Conservation (phyloP, 2,888 invertebrate species). For the Agonopterix heracliana region DNA sequence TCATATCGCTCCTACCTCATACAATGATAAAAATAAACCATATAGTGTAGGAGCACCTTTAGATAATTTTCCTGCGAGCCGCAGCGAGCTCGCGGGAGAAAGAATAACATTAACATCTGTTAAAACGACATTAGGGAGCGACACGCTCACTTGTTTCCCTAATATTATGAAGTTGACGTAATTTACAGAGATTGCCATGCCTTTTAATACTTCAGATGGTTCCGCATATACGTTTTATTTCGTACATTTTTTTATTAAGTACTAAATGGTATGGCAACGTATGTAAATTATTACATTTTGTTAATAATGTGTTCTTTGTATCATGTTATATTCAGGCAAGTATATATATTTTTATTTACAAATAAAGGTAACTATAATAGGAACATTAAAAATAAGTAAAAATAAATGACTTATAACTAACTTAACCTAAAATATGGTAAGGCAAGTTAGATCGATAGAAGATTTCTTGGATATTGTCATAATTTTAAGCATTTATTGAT, state of each 20-base stretch:
- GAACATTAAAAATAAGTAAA: too few relatives aligned
- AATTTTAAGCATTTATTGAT: too few relatives aligned
- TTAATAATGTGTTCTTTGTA: constrained; percentile 21
- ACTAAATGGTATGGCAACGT: constrained; percentile 8
- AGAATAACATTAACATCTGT: constrained; percentile 64
- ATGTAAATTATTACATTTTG: constrained; percentile 45
- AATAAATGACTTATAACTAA: too few relatives aligned
- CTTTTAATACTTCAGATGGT: constrained; percentile 13
- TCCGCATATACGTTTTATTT: constrained; percentile 15
- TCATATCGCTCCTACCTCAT: too few relatives aligned
- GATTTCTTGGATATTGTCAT: too few relatives aligned
- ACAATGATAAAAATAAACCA: too few relatives aligned
- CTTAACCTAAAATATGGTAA: too few relatives aligned
- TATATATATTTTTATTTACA: too few relatives aligned
- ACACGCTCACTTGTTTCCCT: constrained; percentile 50
- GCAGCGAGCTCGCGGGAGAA: constrained; percentile 19
- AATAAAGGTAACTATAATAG: too few relatives aligned
- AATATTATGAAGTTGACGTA: constrained; percentile 51
- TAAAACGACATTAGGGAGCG: constrained; percentile 64
- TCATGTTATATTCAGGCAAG: too few relatives aligned
- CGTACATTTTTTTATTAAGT: background rate
- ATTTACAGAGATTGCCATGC: constrained; percentile 27
- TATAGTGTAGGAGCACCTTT: background rate
- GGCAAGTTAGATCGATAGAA: too few relatives aligned
- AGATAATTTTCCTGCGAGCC: constrained; percentile 21